phyloP scores from a whole-genome alignment of 92 coral and sea anemone genomes.

The Siderastrea radians region DNA sequence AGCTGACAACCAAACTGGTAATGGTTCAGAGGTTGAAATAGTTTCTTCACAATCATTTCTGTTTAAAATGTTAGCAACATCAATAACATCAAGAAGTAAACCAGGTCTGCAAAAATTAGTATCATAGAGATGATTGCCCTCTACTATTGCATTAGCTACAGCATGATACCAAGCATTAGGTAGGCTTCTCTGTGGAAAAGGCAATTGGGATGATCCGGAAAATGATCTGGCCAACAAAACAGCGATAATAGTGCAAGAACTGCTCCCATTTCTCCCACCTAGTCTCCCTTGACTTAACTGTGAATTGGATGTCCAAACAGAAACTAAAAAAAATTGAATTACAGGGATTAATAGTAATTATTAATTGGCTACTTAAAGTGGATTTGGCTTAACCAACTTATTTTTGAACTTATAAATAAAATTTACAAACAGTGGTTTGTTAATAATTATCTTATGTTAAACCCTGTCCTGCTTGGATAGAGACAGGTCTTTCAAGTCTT shows the following conservation, averaged over 20 bases:
- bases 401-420: no score
- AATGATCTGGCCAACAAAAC: constrained; percentile 11
- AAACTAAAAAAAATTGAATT: background rate
- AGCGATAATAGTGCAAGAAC: constrained; percentile 6
- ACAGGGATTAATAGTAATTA: background rate
- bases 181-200: constrained; percentile 11
- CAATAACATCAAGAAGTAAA: background rate
- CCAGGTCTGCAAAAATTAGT: constrained; percentile 7
- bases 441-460: no score
- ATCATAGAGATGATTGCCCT: constrained; percentile 7
- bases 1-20: constrained; percentile 2
- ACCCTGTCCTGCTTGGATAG: constrained; percentile 2
- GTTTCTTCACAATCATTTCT: background rate
- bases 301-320: constrained; percentile 2
- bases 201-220: background rate
- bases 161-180: background rate
- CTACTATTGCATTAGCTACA: constrained; percentile 21
- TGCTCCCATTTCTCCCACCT: constrained; percentile 30
- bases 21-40: constrained; percentile 12
- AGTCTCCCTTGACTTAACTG: constrained; percentile 22
- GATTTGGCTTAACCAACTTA: background rate
- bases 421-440: no score
- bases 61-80: constrained; percentile 5
- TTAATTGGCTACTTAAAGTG: background rate
- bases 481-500: constrained; percentile 15